Conservation (phyloP, 2,888 invertebrate species). For the Trachelus stipa region DNA sequence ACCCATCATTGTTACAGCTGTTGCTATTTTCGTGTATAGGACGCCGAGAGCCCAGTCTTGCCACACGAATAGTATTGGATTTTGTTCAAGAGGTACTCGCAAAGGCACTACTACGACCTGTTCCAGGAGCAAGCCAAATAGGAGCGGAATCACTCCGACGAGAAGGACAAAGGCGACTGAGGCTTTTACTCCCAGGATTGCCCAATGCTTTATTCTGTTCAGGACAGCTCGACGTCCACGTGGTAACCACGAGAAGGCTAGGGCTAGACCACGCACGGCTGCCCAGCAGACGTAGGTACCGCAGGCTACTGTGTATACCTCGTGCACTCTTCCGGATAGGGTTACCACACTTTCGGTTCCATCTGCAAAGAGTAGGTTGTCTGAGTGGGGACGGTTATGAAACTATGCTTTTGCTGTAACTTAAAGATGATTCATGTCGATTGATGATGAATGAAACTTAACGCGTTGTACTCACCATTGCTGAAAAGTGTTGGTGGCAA, state of each 20-base stretch:
- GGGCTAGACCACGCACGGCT: slow-evolving; percentile 82
- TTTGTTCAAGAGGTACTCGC: slow-evolving; percentile 91
- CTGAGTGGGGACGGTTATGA: neutral
- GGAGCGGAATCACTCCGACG: slow-evolving; percentile 89
- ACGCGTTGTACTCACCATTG: slow-evolving; percentile 44
- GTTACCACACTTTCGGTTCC: slow-evolving; percentile 32
- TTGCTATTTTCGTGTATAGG: slow-evolving; percentile 96
- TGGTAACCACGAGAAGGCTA: slow-evolving; percentile 89
- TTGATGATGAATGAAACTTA: neutral
- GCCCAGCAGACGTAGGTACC: slow-evolving; percentile 97
- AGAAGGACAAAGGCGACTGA: slow-evolving; percentile 82
- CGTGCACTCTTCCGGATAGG: slow-evolving; percentile 82
- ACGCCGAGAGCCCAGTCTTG: slow-evolving; percentile 99
- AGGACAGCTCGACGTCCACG: slow-evolving; percentile 85
- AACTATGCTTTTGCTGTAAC: neutral
- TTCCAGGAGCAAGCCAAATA: slow-evolving; percentile 93
- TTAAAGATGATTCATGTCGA: neutral
- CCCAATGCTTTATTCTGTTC: slow-evolving; percentile 80
- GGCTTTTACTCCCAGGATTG: slow-evolving; percentile 78
- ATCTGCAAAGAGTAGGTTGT: slow-evolving; percentile 6
- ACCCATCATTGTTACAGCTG: slow-evolving; percentile 97
- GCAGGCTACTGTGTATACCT: slow-evolving; percentile 94
- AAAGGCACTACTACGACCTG: slow-evolving; percentile 92
- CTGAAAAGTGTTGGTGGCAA: slow-evolving; percentile 50
- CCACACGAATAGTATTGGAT: slow-evolving; percentile 89